Percentiles rank a stretch among this genome's conserved stretches.
Conservation (phyloP, 2,113 vertebrate genomes). For the Hystrix cristata region DNA sequence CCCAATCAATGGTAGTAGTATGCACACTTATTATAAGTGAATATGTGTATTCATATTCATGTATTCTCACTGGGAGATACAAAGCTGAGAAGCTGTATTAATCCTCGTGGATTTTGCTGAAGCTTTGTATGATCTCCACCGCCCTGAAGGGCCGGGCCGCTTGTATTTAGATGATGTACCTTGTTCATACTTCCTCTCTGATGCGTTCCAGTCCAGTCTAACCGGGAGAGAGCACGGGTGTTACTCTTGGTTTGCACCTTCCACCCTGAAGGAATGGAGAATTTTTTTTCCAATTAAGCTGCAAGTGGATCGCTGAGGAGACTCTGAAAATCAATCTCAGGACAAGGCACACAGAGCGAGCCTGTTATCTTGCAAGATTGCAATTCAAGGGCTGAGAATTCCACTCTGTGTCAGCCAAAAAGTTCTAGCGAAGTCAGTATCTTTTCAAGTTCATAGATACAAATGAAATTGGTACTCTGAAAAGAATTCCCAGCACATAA, state of each 20-base stretch:
- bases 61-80: neutral
- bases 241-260: neutral
- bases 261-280: neutral
- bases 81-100: neutral
- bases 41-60: fast-evolving
- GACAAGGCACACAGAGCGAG: neutral
- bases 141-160: fast-evolving
- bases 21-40: fast-evolving
- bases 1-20: fast-evolving
- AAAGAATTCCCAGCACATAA: neutral
- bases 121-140: fast-evolving
- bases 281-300: slow-evolving; percentile 61
- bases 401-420: slow-evolving; percentile 50
- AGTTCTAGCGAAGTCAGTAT: slow-evolving; percentile 35
- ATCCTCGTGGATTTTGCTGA: neutral
- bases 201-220: neutral
- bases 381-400: slow-evolving; percentile 27
- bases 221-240: neutral
- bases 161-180: neutral
- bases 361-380: slow-evolving; percentile 54
- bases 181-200: neutral
- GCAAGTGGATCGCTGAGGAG: slow-evolving; percentile 34
- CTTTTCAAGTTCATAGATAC: slow-evolving; percentile 38
- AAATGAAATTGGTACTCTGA: slow-evolving; percentile 46
- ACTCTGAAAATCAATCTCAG: slow-evolving; percentile 70